Evolutionary conservation across 2,113 vertebrate genomes (phyloP).

Genomic region (Python bivittatus): DNA sequence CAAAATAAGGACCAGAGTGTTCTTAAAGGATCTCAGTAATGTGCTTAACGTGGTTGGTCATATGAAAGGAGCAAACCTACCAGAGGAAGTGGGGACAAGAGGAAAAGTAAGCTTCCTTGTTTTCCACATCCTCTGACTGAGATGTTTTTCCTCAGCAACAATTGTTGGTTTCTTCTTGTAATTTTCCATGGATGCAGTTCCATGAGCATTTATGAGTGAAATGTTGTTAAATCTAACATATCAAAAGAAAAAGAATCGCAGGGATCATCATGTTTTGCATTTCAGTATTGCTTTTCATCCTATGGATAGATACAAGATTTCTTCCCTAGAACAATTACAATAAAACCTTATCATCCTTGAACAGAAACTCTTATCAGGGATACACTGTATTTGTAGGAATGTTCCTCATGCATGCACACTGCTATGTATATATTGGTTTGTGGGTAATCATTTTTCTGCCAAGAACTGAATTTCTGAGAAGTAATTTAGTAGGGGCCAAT

Average conservation of each 20-base stretch:
- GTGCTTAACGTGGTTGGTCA: slow-evolving; percentile 28
- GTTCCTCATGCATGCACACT: neutral
- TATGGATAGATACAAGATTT: neutral
- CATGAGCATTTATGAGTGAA: neutral
- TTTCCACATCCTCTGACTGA: slow-evolving; percentile 25
- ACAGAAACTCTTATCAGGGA: too few species aligned
- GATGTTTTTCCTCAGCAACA: slow-evolving; percentile 39
- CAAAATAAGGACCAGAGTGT: slow-evolving; percentile 22
- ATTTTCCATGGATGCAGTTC: neutral
- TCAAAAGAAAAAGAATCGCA: neutral
- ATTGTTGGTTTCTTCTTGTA: slow-evolving; percentile 35
- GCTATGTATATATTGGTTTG: neutral
- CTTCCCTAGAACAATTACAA: neutral
- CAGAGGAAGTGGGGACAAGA: neutral
- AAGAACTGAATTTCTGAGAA: neutral
- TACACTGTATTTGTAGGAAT: too few species aligned
- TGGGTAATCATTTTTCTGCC: neutral
- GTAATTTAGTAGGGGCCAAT: neutral
- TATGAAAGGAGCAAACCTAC: slow-evolving; percentile 23
- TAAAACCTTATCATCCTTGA: too few species aligned
- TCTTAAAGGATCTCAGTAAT: slow-evolving; percentile 60
- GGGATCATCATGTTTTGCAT: neutral
- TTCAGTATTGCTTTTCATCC: slow-evolving; percentile 4
- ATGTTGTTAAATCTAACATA: neutral
- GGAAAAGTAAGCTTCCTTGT: slow-evolving; percentile 9